Conservation (phyloP, 1,140 invertebrate species). For the Diabrotica virgifera region DNA sequence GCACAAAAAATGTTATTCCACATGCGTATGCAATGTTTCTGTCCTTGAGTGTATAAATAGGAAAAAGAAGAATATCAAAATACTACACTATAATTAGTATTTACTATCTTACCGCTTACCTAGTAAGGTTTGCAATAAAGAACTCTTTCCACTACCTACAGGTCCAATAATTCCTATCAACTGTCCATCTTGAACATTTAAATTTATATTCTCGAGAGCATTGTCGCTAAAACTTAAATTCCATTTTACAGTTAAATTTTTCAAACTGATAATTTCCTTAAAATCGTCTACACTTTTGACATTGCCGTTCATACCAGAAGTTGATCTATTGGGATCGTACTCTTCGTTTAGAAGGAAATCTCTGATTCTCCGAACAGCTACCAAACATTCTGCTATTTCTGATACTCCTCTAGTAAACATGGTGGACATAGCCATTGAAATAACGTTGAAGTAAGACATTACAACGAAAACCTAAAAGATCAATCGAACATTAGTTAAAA, state of each 20-base stretch:
- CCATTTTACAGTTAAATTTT: background rate
- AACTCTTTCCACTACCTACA: conserved; percentile 62
- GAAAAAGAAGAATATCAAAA: too few species aligned
- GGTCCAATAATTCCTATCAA: conserved; percentile 62
- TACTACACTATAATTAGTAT: too few species aligned
- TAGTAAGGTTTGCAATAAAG: conserved; percentile 50
- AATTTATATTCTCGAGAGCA: conserved; percentile 52
- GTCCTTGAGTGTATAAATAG: too few species aligned
- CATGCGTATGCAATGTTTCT: too few species aligned
- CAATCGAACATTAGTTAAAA: background rate
- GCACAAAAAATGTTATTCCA: too few species aligned
- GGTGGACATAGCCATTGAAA: conserved; percentile 61
- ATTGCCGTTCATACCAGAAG: background rate
- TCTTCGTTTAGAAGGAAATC: conserved; percentile 54
- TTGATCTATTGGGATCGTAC: conserved; percentile 26
- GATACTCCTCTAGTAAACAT: conserved; percentile 68
- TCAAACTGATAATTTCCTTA: background rate
- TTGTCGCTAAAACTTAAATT: background rate
- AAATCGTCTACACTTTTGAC: background rate
- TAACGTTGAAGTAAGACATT: conserved; percentile 59
- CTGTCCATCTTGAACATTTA: conserved; percentile 54
- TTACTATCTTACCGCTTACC: too few species aligned
- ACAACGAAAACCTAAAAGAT: conserved; percentile 57
- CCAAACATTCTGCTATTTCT: conserved; percentile 57
- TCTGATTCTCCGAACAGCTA: conserved; percentile 58